phyloP scores from a whole-genome alignment of 2,113 vertebrate species.

The Ranitomeya variabilis region DNA sequence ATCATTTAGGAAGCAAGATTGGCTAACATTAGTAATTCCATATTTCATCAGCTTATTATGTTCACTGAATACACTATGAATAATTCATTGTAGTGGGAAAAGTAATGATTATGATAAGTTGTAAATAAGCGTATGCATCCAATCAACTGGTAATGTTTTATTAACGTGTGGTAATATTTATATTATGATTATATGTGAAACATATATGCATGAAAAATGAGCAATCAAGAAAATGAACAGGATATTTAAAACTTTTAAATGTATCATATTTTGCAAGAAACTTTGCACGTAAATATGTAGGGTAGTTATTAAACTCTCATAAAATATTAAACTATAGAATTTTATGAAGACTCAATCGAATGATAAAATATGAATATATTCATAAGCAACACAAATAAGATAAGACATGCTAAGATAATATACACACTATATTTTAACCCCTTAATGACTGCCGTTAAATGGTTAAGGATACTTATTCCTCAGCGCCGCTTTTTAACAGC shows the following conservation, averaged over 20 bases:
- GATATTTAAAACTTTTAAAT: slow-evolving; percentile 1
- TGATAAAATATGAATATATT: neutral
- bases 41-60: slow-evolving; percentile 47
- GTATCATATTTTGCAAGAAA: slow-evolving; percentile 22
- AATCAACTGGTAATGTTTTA: slow-evolving; percentile 65
- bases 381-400: neutral
- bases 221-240: slow-evolving; percentile 25
- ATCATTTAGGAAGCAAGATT: slow-evolving; percentile 40
- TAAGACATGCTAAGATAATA: neutral
- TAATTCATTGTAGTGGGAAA: slow-evolving; percentile 63
- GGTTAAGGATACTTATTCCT: too few relatives aligned
- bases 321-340: neutral
- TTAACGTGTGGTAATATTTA: slow-evolving; percentile 59
- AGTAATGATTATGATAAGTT: slow-evolving; percentile 62
- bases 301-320: neutral
- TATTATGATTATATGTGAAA: slow-evolving; percentile 59
- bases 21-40: slow-evolving; percentile 26
- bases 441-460: too few relatives aligned
- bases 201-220: slow-evolving; percentile 34
- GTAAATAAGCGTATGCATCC: slow-evolving; percentile 58
- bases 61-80: slow-evolving; percentile 60
- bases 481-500: too few relatives aligned
- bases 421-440: neutral
- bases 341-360: neutral
- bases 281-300: slow-evolving; percentile 17